These are phyloP conservation scores for Crematogaster levior DNA, from an alignment of 2,888 invertebrate species.

Conservation along the genomic window DNA sequence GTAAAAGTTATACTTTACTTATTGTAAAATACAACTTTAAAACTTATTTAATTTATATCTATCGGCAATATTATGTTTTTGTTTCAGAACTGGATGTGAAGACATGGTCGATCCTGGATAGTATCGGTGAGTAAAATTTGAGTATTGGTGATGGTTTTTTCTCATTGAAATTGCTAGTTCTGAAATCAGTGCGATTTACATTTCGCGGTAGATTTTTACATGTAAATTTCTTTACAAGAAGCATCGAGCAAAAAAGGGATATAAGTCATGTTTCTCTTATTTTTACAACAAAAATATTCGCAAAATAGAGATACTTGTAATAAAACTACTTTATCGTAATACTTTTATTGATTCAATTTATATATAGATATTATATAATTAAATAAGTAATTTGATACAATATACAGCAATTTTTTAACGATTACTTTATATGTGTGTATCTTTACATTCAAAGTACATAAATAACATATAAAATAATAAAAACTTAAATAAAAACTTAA, in stretches of 20 bases:
- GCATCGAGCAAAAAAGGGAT: background rate
- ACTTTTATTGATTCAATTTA: background rate
- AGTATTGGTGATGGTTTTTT: background rate
- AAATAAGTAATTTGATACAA: background rate
- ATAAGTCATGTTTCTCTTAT: background rate
- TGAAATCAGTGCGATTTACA: constrained; percentile 1
- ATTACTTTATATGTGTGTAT: background rate
- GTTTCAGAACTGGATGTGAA: background rate
- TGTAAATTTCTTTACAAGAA: background rate
- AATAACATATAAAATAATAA: too few species aligned
- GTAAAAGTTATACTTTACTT: background rate
- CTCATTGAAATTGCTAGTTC: background rate
- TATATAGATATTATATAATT: background rate
- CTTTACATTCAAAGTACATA: background rate
- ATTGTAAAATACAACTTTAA: background rate
- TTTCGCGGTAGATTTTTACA: background rate
- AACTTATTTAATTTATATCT: background rate
- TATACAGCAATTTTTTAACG: background rate
- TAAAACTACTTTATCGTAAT: background rate
- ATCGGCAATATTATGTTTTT: background rate
- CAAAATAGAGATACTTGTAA: background rate
- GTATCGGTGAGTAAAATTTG: constrained; percentile 11
- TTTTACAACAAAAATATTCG: background rate
- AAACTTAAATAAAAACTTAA: too few species aligned
- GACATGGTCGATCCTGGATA: background rate